Base-by-base conservation (phyloP, 2,888 invertebrate species). In the Callimorpha dominula region DNA sequence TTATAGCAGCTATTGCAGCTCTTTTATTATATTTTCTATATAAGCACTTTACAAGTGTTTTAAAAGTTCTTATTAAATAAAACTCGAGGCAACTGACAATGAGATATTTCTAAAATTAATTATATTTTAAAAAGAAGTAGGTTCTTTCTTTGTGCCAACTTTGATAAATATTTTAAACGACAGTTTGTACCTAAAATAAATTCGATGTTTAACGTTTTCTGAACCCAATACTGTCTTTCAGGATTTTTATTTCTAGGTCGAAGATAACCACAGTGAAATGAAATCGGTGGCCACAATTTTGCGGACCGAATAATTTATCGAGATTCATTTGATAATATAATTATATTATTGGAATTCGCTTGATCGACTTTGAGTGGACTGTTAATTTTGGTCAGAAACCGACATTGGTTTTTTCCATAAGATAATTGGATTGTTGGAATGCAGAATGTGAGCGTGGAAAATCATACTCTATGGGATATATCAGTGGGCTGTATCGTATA, bases 161-260 rank as follows among this genome's bases (percentile, higher is more conserved):
- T 72, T 70, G 42, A 74, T 76, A 57, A 80, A 78, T 74, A 60
- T 73, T 76, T 76, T 65, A 68, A 17, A 69, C 67, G 49, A 50
- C 62, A 43, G 67, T 74, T 72, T 74, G 72, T 76, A 67, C 71
- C 74, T 65, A 62, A 73, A 72, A 78, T 78, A 78, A 76, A 75
- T 73, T 72, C 52, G 40, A 63, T 68, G 80, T 78, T 80, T 78
- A 78, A 78, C 46, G 70, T 66, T 52, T 63, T 63, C 15, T 65
- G 31, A 67, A 72, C 69, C 42, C 64, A 63, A 65, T 67, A 69
- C 65, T 66, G 65, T 65, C 12, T 49, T 60, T 66, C 20, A 62
- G 60, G 66, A 73, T 76, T 71, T 78, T 77, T 74, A 80, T 74
- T 68, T 60, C 57, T 68, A 42, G 52, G 65, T 70, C 70, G n/a